Evolutionary conservation across 2,113 vertebrate species (phyloP).

Genomic region (Phalacrocorax carbo): DNA sequence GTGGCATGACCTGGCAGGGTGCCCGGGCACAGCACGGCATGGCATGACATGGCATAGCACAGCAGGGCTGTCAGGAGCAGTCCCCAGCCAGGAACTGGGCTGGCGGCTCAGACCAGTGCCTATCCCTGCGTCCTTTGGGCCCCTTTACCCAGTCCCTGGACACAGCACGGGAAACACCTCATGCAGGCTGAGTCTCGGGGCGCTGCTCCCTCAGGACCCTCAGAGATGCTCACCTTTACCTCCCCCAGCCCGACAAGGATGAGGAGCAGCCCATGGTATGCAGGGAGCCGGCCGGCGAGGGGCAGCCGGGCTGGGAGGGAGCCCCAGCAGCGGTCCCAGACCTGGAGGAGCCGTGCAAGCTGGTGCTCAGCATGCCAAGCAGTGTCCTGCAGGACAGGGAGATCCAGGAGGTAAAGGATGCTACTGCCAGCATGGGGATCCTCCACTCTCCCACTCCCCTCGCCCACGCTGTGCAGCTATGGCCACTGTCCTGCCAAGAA

Average conservation of each 20-base stretch:
- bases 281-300: rapidly evolving
- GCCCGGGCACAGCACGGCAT: not conserved
- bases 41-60: rapidly evolving
- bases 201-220: rapidly evolving
- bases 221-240: not conserved
- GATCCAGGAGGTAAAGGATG: not conserved
- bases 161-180: not conserved
- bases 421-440: rapidly evolving
- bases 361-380: not conserved
- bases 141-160: not conserved
- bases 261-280: not conserved
- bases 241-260: not conserved
- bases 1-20: not conserved
- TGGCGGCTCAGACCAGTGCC: not conserved
- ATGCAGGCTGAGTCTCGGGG: rapidly evolving
- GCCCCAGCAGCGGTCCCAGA: rapidly evolving
- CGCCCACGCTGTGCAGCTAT: rapidly evolving
- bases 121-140: not conserved
- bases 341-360: not conserved
- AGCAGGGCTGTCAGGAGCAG: not conserved
- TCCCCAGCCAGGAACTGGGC: rapidly evolving
- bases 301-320: not conserved
- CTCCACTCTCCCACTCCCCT: rapidly evolving
- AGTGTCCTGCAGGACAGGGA: not conserved
- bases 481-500: not conserved